Percentiles rank a stretch among this genome's conserved stretches.
These are phyloP conservation scores for Sebastes fasciatus DNA, from an alignment of 2,113 vertebrate species.

Conservation along the genomic window DNA sequence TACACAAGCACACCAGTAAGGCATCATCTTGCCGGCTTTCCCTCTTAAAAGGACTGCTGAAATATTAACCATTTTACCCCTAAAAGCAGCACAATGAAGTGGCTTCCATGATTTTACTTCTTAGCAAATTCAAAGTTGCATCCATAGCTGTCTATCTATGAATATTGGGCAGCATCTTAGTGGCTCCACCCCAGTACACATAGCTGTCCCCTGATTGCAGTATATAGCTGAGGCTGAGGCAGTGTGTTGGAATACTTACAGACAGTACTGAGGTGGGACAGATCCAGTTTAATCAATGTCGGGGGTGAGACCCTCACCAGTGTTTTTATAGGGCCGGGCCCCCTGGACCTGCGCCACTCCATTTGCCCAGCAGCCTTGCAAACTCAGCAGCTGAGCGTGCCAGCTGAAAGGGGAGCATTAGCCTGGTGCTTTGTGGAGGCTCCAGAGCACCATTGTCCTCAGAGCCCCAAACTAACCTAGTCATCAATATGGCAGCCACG, in stretches of 20 bases:
- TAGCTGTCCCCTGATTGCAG: constrained; percentile 16
- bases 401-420: constrained; percentile 83
- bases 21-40: constrained; percentile 15
- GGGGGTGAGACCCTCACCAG: constrained; percentile 60
- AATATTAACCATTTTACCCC: neutral
- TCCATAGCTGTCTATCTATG: constrained; percentile 25
- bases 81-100: constrained; percentile 15
- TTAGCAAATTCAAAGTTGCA: neutral
- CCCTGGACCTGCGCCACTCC: constrained; percentile 67
- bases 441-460: constrained; percentile 77
- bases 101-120: constrained; percentile 7
- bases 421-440: constrained; percentile 79
- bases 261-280: constrained; percentile 83
- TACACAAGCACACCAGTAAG: constrained; percentile 15
- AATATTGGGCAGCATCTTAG: constrained; percentile 16
- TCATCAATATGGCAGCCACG: constrained; percentile 81
- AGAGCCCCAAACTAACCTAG: constrained; percentile 80
- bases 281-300: constrained; percentile 84
- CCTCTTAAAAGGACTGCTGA: neutral
- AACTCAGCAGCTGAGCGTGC: constrained; percentile 83
- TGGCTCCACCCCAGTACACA: constrained; percentile 53
- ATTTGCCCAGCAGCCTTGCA: constrained; percentile 80
- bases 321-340: constrained; percentile 83
- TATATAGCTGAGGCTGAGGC: constrained; percentile 54
- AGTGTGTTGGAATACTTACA: constrained; percentile 82